Percentiles rank a stretch among this genome's conserved stretches.
These are phyloP conservation scores for Eupithecia pulchellata DNA, from an alignment of 2,888 invertebrate species.

Conservation along the genomic window DNA sequence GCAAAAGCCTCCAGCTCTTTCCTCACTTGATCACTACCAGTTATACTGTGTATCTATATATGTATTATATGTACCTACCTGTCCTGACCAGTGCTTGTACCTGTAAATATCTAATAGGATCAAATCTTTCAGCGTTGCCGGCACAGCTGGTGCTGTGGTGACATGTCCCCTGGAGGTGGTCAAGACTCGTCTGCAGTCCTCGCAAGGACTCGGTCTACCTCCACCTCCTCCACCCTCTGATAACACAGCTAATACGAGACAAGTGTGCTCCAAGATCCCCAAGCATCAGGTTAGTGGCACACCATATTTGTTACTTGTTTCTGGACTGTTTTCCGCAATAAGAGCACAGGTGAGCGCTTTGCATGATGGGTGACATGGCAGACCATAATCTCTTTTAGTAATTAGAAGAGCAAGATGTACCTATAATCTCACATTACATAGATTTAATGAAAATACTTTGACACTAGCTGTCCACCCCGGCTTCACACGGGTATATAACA, in stretches of 20 bases:
- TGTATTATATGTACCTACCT: no score
- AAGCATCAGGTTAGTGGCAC: slow-evolving; percentile 87
- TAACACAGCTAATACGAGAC: slow-evolving; percentile 86
- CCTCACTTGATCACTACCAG: background rate
- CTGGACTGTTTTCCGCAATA: no score
- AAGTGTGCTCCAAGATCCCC: slow-evolving; percentile 90
- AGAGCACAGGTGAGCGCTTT: no score
- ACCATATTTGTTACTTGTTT: no score
- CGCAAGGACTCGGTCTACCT: slow-evolving; percentile 87
- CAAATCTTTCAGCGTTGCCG: slow-evolving; percentile 90
- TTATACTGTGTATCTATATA: background rate
- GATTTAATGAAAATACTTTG: background rate
- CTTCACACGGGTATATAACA: no score
- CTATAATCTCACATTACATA: background rate
- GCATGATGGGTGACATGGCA: no score
- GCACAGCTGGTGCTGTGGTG: slow-evolving; percentile 97
- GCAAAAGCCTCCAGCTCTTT: background rate
- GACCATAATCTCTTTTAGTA: background rate
- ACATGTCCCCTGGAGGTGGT: slow-evolving; percentile 99
- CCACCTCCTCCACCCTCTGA: slow-evolving; percentile 81
- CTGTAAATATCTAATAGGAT: background rate
- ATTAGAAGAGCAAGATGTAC: background rate
- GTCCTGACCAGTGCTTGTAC: no score
- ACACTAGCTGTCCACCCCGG: no score
- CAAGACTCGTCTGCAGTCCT: slow-evolving; percentile 98